phyloP scores from a whole-genome alignment of 2,888 invertebrate species.

The Drosophila rellima region DNA sequence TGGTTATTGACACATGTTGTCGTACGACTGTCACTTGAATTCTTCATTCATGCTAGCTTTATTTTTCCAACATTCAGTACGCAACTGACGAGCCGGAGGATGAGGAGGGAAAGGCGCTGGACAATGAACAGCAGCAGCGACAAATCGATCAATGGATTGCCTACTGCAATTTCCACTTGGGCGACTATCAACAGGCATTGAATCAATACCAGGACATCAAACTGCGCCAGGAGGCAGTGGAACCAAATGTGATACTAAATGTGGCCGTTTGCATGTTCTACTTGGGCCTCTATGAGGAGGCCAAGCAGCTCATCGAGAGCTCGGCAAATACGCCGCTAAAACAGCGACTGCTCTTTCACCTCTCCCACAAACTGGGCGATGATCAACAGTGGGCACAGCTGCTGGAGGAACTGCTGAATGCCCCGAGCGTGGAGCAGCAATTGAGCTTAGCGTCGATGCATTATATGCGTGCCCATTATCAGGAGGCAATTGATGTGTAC shows the following conservation, averaged over 20 bases:
- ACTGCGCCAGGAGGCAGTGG: conserved; percentile 13
- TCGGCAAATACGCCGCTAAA: conserved; percentile 89
- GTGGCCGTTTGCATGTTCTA: conserved; percentile 98
- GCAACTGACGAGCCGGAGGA: conserved; percentile 66
- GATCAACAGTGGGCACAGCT: conserved; percentile 93
- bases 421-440: conserved; percentile 93
- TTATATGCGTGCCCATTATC: conserved; percentile 97
- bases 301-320: conserved; percentile 88
- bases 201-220: conserved; percentile 89
- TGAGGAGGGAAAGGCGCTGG: conserved; percentile 43
- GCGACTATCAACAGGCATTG: conserved; percentile 94
- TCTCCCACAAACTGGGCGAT: conserved; percentile 96
- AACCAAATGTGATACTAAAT: conserved; percentile 89
- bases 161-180: conserved; percentile 98
- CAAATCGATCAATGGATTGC: conserved; percentile 94
- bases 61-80: conserved; percentile 54
- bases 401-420: conserved; percentile 94
- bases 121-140: conserved; percentile 70
- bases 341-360: conserved; percentile 95
- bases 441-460: conserved; percentile 98
- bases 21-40: background rate
- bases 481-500: conserved; percentile 99
- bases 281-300: conserved; percentile 90
- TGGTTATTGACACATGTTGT: background rate
- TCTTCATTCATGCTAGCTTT: too few relatives aligned